Conservation (phyloP, 2,888 invertebrate species). For the Drosophila kanekoi region DNA sequence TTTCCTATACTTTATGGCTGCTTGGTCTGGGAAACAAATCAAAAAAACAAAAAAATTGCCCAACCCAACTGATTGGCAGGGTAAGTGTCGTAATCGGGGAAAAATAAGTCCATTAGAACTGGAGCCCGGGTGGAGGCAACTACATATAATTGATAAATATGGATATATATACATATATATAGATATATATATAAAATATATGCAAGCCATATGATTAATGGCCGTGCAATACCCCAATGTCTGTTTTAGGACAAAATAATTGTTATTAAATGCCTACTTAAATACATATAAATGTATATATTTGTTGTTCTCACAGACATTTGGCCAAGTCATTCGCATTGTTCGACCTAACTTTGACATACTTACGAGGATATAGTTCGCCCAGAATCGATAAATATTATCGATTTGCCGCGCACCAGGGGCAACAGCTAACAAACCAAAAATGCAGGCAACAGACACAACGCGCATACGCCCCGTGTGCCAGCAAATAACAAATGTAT, state of each 20-base stretch:
- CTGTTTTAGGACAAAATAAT: constrained; percentile 49
- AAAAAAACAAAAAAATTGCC: constrained; percentile 33
- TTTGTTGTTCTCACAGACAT: constrained; percentile 13
- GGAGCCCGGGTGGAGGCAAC: constrained; percentile 2
- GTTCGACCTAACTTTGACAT: constrained; percentile 74
- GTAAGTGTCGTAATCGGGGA: constrained; percentile 54
- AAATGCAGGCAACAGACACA: constrained; percentile 37
- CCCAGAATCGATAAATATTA: constrained; percentile 68
- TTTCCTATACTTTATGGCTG: constrained; percentile 15
- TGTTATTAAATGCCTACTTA: constrained; percentile 63
- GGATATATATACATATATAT: constrained; percentile 5
- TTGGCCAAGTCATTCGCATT: constrained; percentile 49
- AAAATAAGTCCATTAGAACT: constrained; percentile 52
- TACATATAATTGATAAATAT: constrained; percentile 42
- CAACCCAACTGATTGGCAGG: constrained; percentile 32
- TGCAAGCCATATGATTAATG: constrained; percentile 61
- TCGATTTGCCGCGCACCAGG: constrained; percentile 62
- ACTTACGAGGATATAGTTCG: constrained; percentile 39
- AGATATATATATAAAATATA: constrained; percentile 2
- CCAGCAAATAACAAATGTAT: not conserved
- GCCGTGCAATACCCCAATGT: constrained; percentile 31
- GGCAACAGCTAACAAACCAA: constrained; percentile 42
- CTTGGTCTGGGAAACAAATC: constrained; percentile 40
- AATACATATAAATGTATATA: not conserved
- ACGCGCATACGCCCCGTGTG: constrained; percentile 59